phyloP scores from a whole-genome alignment of 2,113 vertebrate species.

The Nesogale talazaci region DNA sequence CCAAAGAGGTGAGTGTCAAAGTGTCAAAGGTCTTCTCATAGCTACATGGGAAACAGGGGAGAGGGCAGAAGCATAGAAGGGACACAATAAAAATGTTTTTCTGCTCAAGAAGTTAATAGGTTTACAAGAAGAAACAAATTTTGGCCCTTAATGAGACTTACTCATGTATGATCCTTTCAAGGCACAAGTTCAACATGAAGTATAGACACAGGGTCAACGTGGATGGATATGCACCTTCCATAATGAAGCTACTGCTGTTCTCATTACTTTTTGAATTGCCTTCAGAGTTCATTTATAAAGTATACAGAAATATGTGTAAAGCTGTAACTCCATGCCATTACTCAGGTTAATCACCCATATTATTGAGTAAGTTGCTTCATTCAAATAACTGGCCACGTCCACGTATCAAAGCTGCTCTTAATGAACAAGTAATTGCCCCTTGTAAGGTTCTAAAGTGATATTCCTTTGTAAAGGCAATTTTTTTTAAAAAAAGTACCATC shows the following conservation, averaged over 20 bases:
- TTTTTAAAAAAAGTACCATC: neutral
- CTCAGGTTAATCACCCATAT: constrained; percentile 31
- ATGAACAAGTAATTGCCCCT: neutral
- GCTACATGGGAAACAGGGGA: neutral
- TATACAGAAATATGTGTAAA: constrained; percentile 50
- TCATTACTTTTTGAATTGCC: constrained; percentile 36
- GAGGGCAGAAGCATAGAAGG: neutral
- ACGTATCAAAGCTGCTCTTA: neutral
- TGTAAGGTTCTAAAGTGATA: neutral
- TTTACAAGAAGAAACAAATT: constrained; percentile 21
- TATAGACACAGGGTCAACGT: neutral
- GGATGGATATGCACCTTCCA: neutral
- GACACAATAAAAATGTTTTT: neutral
- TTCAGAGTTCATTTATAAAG: constrained; percentile 44
- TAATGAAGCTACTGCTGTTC: neutral
- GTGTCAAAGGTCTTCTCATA: neutral
- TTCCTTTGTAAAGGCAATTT: constrained; percentile 1
- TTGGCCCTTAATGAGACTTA: neutral
- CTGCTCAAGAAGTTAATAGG: neutral
- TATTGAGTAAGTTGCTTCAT: constrained; percentile 40
- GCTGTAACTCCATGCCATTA: neutral
- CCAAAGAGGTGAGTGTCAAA: neutral
- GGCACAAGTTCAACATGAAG: neutral
- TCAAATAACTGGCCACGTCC: constrained; percentile 11
- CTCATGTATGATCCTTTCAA: constrained; percentile 37